These are phyloP conservation scores for Myotis pilosus DNA, from an alignment of 2,797 vertebrate species.

Conservation along the genomic window DNA sequence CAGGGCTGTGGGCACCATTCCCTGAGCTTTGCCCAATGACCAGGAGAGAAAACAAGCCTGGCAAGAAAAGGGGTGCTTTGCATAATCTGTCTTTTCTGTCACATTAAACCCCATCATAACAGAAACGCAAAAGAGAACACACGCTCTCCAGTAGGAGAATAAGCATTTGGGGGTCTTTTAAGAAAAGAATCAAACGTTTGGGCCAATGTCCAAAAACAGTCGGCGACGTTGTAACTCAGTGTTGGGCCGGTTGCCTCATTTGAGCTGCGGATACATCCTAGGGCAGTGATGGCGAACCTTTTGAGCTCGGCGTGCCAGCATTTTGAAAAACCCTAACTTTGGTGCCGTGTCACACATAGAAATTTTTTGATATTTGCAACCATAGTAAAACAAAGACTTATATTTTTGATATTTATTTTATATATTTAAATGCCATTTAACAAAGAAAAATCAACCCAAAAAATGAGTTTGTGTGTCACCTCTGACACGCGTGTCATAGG, in stretches of 20 bases:
- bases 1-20: background rate
- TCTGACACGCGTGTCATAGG: no score
- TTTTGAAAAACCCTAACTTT: no score
- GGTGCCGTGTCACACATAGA: no score
- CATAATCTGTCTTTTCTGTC: constrained; percentile 3
- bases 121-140: background rate
- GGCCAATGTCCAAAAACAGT: constrained; percentile 39
- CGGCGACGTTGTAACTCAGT: constrained; percentile 25
- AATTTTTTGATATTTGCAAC: no score
- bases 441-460: no score
- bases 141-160: background rate
- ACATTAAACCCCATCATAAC: background rate
- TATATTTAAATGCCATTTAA: no score
- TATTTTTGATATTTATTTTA: no score
- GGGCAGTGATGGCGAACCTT: no score
- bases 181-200: constrained; percentile 68
- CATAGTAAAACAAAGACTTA: no score
- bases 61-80: background rate
- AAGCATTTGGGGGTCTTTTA: constrained; percentile 30
- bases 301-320: no score
- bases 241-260: background rate
- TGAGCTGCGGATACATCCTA: constrained; percentile 36
- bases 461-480: no score
- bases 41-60: constrained; percentile 48
- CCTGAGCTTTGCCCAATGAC: constrained; percentile 56